These are phyloP conservation scores for Byasa hedistus DNA, from an alignment of 2,888 invertebrate species.

Conservation along the genomic window DNA sequence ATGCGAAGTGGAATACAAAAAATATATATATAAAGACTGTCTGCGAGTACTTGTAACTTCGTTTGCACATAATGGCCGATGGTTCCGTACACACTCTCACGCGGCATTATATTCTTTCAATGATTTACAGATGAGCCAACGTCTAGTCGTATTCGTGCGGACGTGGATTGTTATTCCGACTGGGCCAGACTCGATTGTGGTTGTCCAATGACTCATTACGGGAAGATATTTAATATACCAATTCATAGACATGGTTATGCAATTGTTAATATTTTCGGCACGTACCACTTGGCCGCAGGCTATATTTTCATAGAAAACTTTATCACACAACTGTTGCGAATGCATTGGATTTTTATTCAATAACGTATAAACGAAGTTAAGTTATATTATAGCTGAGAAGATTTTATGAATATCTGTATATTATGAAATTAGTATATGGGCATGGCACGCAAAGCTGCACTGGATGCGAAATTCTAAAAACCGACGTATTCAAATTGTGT, in stretches of 20 bases:
- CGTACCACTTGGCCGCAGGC: constrained; percentile 16
- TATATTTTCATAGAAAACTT: neutral
- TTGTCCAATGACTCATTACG: constrained; percentile 28
- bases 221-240: constrained; percentile 22
- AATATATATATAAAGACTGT: constrained; percentile 34
- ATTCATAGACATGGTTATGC: constrained; percentile 14
- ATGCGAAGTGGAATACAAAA: constrained; percentile 54
- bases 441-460: constrained; percentile 12
- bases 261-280: constrained; percentile 19
- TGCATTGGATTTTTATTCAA: neutral
- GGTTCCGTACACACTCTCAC: constrained; percentile 31
- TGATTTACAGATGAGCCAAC: constrained; percentile 42
- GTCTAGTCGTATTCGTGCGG: constrained; percentile 38
- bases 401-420: constrained; percentile 1
- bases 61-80: constrained; percentile 42
- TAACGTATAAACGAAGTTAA: no score
- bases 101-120: constrained; percentile 31
- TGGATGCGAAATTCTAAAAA: constrained; percentile 11
- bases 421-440: neutral
- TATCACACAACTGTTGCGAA: no score
- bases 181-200: constrained; percentile 13
- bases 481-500: constrained; percentile 33
- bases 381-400: neutral
- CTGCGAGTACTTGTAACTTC: constrained; percentile 40
- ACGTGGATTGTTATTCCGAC: constrained; percentile 28